These are phyloP conservation scores for Rhynchonema sp. DNA, from an alignment of 2,888 invertebrate species.

Conservation along the genomic window DNA sequence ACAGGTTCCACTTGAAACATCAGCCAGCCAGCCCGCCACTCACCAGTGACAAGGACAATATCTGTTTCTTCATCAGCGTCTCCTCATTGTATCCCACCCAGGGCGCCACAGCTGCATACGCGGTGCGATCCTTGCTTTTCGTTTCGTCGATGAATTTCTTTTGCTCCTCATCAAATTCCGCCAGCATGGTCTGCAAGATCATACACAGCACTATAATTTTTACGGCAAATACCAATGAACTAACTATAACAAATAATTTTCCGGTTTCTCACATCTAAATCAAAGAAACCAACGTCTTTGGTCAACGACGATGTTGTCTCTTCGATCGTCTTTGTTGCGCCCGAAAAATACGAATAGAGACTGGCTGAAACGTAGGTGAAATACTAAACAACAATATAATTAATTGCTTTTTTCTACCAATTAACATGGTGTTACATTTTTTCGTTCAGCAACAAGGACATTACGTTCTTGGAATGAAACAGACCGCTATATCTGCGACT, in stretches of 20 bases:
- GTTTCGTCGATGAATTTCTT: conserved; percentile 70
- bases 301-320: not conserved
- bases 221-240: no score
- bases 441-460: not conserved
- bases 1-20: no score
- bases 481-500: no score
- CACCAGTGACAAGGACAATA: conserved; percentile 71
- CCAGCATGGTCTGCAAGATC: conserved; percentile 70
- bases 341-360: not conserved
- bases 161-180: conserved; percentile 90
- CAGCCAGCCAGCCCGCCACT: no score
- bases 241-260: no score
- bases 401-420: no score
- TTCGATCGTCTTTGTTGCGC: not conserved
- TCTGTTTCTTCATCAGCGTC: conserved; percentile 77
- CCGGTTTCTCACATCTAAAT: no score
- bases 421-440: no score
- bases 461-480: not conserved
- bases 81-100: conserved; percentile 93
- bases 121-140: conserved; percentile 3
- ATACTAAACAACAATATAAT: no score
- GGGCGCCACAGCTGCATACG: conserved; percentile 45
- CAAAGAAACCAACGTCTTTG: no score
- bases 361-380: not conserved
- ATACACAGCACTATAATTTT: no score